These are phyloP conservation scores for Fukomys damarensis DNA, from an alignment of 2,113 vertebrate species.

Conservation along the genomic window DNA sequence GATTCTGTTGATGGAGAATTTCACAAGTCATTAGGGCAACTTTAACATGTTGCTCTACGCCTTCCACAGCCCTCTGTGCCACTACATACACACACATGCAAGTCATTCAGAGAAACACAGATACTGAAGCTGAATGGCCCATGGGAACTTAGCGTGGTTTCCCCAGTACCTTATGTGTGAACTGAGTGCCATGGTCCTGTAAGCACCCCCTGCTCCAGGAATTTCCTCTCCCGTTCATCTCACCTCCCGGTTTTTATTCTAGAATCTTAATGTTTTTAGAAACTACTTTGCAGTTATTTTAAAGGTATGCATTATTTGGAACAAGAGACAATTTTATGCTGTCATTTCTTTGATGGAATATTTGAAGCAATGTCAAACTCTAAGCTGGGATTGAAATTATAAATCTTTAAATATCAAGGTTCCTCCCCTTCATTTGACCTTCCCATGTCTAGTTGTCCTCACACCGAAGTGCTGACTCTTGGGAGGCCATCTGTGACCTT, in stretches of 20 bases:
- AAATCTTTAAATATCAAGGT: not conserved
- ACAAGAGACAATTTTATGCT: too few species aligned
- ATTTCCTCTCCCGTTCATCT: not conserved
- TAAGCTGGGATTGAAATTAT: not conserved
- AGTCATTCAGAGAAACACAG: not conserved
- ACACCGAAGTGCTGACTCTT: accelerated
- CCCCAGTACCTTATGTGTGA: not conserved
- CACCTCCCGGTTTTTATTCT: not conserved
- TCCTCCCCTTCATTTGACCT: too few species aligned
- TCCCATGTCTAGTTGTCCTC: not conserved
- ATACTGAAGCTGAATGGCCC: not conserved
- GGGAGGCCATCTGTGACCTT: too few species aligned
- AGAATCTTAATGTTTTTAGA: not conserved
- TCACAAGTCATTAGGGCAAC: not conserved
- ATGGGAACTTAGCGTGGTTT: not conserved
- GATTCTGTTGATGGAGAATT: not conserved
- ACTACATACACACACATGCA: accelerated
- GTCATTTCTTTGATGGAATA: not conserved
- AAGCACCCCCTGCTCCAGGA: not conserved
- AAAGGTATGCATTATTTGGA: not conserved
- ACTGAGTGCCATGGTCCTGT: not conserved
- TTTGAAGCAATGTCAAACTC: not conserved
- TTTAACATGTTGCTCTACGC: accelerated
- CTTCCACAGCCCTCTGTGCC: too few species aligned
- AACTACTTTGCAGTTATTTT: not conserved